Percentiles rank a stretch among this genome's conserved stretches.
Evolutionary conservation across 2,113 vertebrate species (phyloP).

Genomic region (Chiloscyllium plagiosum): DNA sequence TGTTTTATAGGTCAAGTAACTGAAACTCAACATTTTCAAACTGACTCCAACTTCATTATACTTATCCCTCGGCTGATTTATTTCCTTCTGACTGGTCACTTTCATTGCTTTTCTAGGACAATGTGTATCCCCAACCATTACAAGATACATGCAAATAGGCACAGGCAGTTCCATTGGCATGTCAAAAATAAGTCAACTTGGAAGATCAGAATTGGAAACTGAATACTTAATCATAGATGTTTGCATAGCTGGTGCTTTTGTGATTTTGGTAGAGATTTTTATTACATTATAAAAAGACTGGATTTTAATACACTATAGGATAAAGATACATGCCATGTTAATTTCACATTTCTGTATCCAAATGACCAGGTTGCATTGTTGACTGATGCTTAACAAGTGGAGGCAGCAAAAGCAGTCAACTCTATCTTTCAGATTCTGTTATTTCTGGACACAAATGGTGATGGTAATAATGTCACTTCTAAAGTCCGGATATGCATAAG

Average conservation of each 20-base stretch:
- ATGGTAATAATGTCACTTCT: neutral
- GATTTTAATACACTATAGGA: neutral
- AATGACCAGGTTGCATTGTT: neutral
- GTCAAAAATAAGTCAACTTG: neutral
- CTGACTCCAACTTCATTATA: neutral
- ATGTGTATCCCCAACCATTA: neutral
- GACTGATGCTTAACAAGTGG: neutral
- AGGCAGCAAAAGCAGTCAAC: neutral
- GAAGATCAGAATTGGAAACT: neutral
- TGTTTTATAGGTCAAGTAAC: slow-evolving; percentile 4
- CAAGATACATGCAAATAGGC: neutral
- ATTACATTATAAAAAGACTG: neutral
- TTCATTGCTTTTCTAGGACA: neutral
- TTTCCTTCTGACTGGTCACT: neutral
- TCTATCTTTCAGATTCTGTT: neutral
- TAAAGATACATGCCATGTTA: neutral
- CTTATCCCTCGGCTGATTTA: slow-evolving; percentile 36
- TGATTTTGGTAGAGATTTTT: neutral
- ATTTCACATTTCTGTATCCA: neutral
- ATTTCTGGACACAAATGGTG: neutral
- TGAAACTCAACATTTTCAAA: slow-evolving; percentile 35
- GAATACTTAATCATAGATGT: neutral
- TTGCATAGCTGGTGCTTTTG: neutral
- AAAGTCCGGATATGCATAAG: no score
- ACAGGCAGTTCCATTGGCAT: slow-evolving; percentile 26